A percentile compares a stretch with the other conserved stretches of the same genome.
Conservation (phyloP, 2,113 vertebrate genomes). For the Anser brachyrhynchus region DNA sequence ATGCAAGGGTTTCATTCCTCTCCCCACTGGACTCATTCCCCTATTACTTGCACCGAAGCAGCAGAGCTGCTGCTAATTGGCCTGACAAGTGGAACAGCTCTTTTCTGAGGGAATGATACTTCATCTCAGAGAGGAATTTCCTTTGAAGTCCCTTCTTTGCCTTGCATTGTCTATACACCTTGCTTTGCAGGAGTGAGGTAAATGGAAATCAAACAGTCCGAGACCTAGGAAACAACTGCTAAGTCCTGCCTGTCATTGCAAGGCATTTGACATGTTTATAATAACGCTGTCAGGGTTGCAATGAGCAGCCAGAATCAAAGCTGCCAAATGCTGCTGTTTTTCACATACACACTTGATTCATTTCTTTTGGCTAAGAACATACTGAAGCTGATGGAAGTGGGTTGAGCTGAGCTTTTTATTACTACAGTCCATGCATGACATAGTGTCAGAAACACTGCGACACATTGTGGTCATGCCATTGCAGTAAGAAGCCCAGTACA, state of each 20-base stretch:
- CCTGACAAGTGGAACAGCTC: conserved; percentile 39
- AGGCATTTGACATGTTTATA: not conserved
- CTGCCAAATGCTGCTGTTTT: not conserved
- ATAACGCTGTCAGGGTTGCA: not conserved
- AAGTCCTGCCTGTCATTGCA: not conserved
- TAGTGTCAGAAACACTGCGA: not conserved
- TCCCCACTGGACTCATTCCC: not conserved
- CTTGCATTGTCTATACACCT: conserved; percentile 42
- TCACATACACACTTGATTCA: no score
- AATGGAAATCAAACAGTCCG: conserved; percentile 16
- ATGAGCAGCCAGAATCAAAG: not conserved
- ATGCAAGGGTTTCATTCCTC: not conserved
- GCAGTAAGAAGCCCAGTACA: not conserved
- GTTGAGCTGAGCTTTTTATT: not conserved
- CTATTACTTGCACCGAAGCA: not conserved
- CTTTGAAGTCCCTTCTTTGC: conserved; percentile 18
- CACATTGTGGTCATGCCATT: not conserved
- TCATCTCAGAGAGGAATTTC: not conserved
- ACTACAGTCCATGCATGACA: accelerated
- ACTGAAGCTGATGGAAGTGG: not conserved
- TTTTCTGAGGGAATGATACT: not conserved
- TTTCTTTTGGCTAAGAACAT: not conserved
- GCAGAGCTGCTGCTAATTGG: not conserved
- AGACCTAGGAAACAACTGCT: not conserved
- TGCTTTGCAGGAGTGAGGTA: not conserved